phyloP scores from a whole-genome alignment of 1,140 invertebrate species.

The Drosophila eugracilis region DNA sequence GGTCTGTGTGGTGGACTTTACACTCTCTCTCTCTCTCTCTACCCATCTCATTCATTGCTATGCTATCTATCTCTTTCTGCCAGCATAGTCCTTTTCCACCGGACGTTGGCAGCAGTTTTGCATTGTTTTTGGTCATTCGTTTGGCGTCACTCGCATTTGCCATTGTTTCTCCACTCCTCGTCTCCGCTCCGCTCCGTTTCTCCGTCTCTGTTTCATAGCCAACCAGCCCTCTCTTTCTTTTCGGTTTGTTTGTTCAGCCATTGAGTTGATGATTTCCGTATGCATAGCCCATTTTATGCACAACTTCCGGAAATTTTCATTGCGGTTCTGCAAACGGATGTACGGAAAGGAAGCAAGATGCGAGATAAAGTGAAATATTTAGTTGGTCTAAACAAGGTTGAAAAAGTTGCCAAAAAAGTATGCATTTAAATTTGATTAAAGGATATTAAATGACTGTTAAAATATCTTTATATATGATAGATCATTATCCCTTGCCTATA shows the following conservation, averaged over 20 bases:
- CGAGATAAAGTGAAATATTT: slow-evolving; percentile 26
- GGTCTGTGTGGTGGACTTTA: slow-evolving; percentile 18
- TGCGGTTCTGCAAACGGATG: slow-evolving; percentile 79
- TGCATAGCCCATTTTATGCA: slow-evolving; percentile 84
- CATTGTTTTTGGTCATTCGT: slow-evolving; percentile 79
- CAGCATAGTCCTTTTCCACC: slow-evolving; percentile 24
- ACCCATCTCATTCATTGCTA: slow-evolving; percentile 13
- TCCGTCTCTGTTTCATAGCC: not conserved
- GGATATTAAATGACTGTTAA: too few species aligned
- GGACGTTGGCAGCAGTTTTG: slow-evolving; percentile 77
- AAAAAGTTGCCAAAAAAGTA: not conserved
- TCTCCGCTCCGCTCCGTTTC: slow-evolving; percentile 24
- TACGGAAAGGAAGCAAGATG: slow-evolving; percentile 10
- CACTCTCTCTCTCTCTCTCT: too few species aligned
- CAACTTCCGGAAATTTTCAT: slow-evolving; percentile 83
- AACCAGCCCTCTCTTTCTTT: slow-evolving; percentile 1
- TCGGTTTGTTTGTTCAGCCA: slow-evolving; percentile 72
- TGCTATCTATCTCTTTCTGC: slow-evolving; percentile 4
- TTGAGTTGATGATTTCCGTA: slow-evolving; percentile 84
- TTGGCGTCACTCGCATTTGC: slow-evolving; percentile 66
- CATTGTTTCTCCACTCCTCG: slow-evolving; percentile 65
- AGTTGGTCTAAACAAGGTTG: slow-evolving; percentile 5
- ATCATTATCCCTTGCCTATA: too few species aligned
- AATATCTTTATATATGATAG: too few species aligned
- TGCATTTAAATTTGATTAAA: not conserved